phyloP scores from a whole-genome alignment of 2,113 vertebrate species.

The Ceyx cyanopectus region DNA sequence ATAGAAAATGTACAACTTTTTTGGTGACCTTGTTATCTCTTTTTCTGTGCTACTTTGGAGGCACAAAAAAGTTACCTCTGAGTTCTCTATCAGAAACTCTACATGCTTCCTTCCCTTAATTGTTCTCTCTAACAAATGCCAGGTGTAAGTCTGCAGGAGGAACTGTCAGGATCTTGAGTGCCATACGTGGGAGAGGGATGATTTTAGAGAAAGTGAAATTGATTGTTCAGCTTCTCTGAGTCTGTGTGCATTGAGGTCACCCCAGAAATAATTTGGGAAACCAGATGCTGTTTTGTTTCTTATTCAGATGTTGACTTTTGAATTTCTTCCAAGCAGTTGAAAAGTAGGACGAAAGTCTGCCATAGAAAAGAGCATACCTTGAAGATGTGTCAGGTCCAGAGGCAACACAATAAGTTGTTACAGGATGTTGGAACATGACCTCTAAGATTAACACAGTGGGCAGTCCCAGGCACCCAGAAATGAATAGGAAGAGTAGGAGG shows the following conservation, averaged over 20 bases:
- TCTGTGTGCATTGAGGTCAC: neutral
- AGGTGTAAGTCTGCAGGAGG: neutral
- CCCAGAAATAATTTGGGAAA: neutral
- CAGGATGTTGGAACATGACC: rapidly evolving
- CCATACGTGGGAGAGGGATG: neutral
- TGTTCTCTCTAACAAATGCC: neutral
- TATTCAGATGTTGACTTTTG: neutral
- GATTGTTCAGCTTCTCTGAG: neutral
- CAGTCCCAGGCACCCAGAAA: neutral
- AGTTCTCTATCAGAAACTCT: neutral
- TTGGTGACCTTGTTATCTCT: neutral
- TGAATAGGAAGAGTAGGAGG: neutral
- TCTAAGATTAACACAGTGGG: neutral
- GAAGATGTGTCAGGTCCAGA: neutral
- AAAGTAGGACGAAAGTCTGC: neutral
- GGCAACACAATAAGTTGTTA: neutral
- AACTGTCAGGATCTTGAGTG: neutral
- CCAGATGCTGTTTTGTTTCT: neutral
- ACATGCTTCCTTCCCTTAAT: neutral
- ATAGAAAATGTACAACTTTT: neutral
- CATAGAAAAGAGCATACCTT: neutral
- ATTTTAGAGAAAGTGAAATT: neutral
- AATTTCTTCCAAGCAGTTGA: neutral
- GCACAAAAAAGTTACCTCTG: too few relatives aligned
- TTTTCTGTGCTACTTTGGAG: neutral